phyloP scores from a whole-genome alignment of 2,113 vertebrate species.

The Poicephalus meyeri region DNA sequence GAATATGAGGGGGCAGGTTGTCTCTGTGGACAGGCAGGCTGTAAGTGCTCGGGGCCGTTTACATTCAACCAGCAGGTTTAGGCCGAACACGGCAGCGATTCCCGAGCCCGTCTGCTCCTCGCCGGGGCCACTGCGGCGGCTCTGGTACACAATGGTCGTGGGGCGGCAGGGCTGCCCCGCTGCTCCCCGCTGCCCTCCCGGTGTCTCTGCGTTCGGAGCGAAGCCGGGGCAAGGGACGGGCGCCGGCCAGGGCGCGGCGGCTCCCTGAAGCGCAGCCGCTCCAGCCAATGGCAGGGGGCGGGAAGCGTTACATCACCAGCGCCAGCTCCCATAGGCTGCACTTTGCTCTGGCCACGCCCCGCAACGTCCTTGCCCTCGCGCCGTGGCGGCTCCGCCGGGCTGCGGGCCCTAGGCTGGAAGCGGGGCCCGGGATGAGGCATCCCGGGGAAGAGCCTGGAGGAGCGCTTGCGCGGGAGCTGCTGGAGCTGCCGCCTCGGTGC shows the following conservation, averaged over 20 bases:
- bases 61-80: background rate
- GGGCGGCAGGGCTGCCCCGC: background rate
- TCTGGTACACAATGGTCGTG: background rate
- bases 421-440: accelerated
- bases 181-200: background rate
- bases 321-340: background rate
- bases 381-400: too few species aligned
- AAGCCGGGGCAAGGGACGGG: background rate
- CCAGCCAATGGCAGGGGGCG: background rate
- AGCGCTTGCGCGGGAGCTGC: accelerated
- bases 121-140: background rate
- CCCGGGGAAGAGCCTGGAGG: background rate
- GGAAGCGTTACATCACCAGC: background rate
- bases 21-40: too few species aligned
- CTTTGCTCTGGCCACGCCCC: background rate
- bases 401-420: background rate
- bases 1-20: background rate
- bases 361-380: background rate
- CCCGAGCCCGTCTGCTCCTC: background rate
- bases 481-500: background rate
- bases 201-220: background rate
- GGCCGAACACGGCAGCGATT: background rate
- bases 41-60: background rate
- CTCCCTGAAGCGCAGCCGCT: accelerated
- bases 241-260: background rate